Evolutionary conservation across 2,113 vertebrate genomes (phyloP), one percentile per base, ranked within the genome.

Genomic region (Verasper variegatus): DNA sequence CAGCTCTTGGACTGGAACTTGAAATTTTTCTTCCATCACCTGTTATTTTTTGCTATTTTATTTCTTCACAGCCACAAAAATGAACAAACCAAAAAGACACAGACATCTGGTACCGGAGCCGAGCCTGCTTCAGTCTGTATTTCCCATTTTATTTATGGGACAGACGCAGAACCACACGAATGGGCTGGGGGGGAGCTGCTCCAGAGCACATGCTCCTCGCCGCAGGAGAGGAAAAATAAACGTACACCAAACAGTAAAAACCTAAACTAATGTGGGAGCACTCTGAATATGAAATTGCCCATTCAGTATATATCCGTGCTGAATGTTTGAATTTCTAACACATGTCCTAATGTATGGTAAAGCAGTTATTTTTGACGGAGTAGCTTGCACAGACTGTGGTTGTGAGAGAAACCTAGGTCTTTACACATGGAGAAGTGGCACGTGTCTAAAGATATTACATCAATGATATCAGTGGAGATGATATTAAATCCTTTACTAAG

Each of bases 201-300:
- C 79, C 63, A 24, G 80, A 76, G 57, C 80, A 76, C 76, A 47
- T 66, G 78, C 67, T 68, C 45, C 68, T 86, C 78, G 68, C 91
- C 86, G 1, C 88, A 91, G 86, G 84, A 90, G 83, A 85, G 90
- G 88, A 88, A 92, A 92, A 89, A 89, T 88, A 88, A 84, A 78
- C 59, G 61, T 17, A 45, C 3, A 81, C 91, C 88, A 89, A 89
- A 87, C 89, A 87, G 58, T 79, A 24, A 89, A 86, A 91, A 85
- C 68, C 78, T 76, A 83, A 74, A 86, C 78, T 85, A 89, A 88
- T 86, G 80, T 73, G 70, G 63, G 72, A 68, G 76, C 71, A 63
- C 81, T 91, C 77, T 64, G 23, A 65, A 78, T 71, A 58, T 61
- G 55, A 89, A 90, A 88, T 81, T 82, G 74, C 82, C 80, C 82